Evolutionary conservation across 2,113 vertebrate genomes (phyloP).

Genomic region (Indicator indicator): DNA sequence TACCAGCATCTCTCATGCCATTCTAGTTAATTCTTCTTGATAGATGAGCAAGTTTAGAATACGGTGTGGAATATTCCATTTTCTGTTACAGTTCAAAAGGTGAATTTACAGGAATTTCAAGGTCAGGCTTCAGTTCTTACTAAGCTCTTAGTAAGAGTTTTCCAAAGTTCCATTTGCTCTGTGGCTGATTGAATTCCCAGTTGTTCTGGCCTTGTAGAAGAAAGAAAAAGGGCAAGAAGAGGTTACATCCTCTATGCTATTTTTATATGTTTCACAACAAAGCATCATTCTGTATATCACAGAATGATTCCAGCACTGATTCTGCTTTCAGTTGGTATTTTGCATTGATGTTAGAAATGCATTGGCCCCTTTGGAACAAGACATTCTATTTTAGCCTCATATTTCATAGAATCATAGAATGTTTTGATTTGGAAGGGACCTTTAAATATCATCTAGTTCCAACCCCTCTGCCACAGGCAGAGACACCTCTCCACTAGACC

Average conservation of each 20-base stretch:
- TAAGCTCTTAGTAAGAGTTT: not conserved
- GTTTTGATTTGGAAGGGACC: too few species aligned
- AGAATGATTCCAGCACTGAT: not conserved
- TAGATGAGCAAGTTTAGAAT: not conserved
- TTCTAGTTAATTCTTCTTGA: not conserved
- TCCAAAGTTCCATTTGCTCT: conserved; percentile 34
- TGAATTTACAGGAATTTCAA: conserved; percentile 20
- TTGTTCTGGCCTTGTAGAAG: conserved; percentile 13
- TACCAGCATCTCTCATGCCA: not conserved
- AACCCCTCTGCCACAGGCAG: too few species aligned
- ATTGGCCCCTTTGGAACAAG: not conserved
- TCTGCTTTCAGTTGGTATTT: not conserved
- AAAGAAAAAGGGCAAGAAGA: not conserved
- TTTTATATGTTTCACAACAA: not conserved
- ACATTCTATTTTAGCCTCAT: not conserved
- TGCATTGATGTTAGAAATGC: not conserved
- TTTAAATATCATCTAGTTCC: too few species aligned
- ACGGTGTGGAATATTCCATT: not conserved
- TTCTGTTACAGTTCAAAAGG: not conserved
- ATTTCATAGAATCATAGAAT: too few species aligned
- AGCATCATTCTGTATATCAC: not conserved
- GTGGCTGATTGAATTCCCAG: conserved; percentile 25
- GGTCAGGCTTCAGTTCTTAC: conserved; percentile 33
- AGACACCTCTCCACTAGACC: too few species aligned
- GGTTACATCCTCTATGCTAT: not conserved